Percentiles rank a stretch among this genome's conserved stretches.
Evolutionary conservation across 2,888 invertebrate species (phyloP).

Genomic region (Belgica antarctica): DNA sequence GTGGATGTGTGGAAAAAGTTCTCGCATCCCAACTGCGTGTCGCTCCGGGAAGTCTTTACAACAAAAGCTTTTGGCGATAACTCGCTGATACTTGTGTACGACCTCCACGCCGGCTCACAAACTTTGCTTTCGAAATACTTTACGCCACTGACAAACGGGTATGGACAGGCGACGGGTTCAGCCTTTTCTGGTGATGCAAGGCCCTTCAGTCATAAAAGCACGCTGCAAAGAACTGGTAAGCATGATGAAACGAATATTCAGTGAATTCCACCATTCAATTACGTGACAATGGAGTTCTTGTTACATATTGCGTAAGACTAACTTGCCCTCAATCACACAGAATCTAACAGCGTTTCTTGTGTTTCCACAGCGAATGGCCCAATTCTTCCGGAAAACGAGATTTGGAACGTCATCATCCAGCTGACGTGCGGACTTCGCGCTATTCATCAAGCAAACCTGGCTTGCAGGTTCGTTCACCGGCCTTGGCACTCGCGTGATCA

Average conservation of each 20-base stretch:
- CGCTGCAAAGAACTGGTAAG: conserved; percentile 52
- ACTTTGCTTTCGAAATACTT: conserved; percentile 86
- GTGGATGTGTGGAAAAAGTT: conserved; percentile 95
- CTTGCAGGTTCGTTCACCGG: conserved; percentile 58
- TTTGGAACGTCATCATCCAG: conserved; percentile 96
- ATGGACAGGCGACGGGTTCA: conserved; percentile 51
- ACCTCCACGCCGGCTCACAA: conserved; percentile 88
- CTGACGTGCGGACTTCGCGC: conserved; percentile 88
- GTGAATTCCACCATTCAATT: too few species aligned
- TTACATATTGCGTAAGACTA: conserved; percentile 62
- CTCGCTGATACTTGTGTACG: conserved; percentile 94
- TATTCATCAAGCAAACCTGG: conserved; percentile 73
- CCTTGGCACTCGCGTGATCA: conserved; percentile 45
- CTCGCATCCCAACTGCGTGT: conserved; percentile 91
- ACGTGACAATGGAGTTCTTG: background rate
- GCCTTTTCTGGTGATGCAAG: conserved; percentile 74
- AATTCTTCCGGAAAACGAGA: conserved; percentile 81
- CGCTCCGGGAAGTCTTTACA: conserved; percentile 87
- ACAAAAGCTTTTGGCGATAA: conserved; percentile 95
- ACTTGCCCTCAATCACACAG: too few species aligned
- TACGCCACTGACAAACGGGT: conserved; percentile 63
- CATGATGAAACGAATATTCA: background rate
- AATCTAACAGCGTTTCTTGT: conserved; percentile 64
- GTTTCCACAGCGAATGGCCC: conserved; percentile 64
- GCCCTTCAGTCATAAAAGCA: conserved; percentile 56